phyloP scores from a whole-genome alignment of 2,113 vertebrate species.

The Coryphaenoides rupestris region DNA sequence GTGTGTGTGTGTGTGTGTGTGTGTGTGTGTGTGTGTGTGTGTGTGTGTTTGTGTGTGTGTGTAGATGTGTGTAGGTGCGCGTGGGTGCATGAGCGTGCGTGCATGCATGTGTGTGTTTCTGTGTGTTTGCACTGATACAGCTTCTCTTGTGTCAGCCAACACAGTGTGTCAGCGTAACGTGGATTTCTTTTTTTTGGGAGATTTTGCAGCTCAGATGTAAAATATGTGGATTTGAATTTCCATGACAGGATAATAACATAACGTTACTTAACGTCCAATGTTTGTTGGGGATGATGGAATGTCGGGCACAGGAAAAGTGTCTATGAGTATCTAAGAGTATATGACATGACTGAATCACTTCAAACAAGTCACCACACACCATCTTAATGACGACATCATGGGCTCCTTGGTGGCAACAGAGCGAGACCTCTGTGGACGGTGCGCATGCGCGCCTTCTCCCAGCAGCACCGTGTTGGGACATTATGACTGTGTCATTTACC shows the following conservation, averaged over 20 bases:
- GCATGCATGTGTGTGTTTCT: too few relatives aligned
- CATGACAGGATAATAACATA: background rate
- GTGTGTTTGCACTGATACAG: too few relatives aligned
- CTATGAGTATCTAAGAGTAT: background rate
- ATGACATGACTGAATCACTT: background rate
- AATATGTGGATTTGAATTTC: background rate
- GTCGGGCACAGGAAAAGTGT: background rate
- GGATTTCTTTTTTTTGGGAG: too few relatives aligned
- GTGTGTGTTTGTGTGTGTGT: too few relatives aligned
- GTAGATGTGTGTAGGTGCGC: too few relatives aligned
- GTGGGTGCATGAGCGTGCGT: too few relatives aligned
- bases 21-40: too few relatives aligned
- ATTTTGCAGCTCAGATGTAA: background rate
- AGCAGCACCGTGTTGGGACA: background rate
- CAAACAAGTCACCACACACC: background rate
- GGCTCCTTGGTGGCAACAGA: background rate
- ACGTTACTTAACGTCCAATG: background rate
- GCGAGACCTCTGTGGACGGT: background rate
- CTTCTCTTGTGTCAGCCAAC: too few relatives aligned
- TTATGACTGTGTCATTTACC: constrained; percentile 35
- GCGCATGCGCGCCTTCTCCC: too few relatives aligned
- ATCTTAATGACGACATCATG: background rate
- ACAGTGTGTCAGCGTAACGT: too few relatives aligned
- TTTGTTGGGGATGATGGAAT: background rate
- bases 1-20: too few relatives aligned